Conservation (phyloP, 2,113 vertebrate species). For the Gracilinanus agilis region DNA sequence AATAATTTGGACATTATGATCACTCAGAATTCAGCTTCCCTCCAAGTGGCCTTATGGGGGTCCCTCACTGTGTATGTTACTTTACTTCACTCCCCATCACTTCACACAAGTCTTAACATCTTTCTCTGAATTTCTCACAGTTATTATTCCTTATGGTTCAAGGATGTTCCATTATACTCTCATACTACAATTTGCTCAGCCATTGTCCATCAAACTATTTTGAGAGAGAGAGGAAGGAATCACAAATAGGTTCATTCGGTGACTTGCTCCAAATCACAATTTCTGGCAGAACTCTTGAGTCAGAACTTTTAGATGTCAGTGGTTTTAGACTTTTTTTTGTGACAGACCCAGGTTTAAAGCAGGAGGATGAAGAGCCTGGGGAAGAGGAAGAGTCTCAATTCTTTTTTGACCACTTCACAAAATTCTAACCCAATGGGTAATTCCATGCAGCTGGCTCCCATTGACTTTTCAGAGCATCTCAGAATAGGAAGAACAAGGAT, state of each 20-base stretch:
- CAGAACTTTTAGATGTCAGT: not conserved
- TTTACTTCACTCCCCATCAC: not conserved
- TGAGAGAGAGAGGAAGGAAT: not conserved
- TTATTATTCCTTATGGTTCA: not conserved
- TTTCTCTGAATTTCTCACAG: not conserved
- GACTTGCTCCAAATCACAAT: not conserved
- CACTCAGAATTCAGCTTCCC: not conserved
- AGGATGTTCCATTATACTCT: not conserved
- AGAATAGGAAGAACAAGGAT: not conserved
- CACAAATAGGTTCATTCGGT: not conserved
- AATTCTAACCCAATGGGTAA: constrained; percentile 26
- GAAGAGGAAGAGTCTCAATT: not conserved
- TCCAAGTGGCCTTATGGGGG: not conserved
- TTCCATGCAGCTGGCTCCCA: constrained; percentile 47
- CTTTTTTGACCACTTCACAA: not conserved
- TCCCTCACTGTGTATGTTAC: not conserved
- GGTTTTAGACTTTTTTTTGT: not conserved
- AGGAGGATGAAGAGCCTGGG: not conserved
- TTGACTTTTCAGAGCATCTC: not conserved
- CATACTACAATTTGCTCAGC: not conserved
- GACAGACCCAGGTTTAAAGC: not conserved
- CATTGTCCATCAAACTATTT: not conserved
- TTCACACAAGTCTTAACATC: not conserved
- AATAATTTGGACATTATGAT: not conserved
- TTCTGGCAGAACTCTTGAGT: not conserved